These are phyloP conservation scores for Mamestra brassicae DNA, from an alignment of 2,888 invertebrate genomes.

Conservation along the genomic window DNA sequence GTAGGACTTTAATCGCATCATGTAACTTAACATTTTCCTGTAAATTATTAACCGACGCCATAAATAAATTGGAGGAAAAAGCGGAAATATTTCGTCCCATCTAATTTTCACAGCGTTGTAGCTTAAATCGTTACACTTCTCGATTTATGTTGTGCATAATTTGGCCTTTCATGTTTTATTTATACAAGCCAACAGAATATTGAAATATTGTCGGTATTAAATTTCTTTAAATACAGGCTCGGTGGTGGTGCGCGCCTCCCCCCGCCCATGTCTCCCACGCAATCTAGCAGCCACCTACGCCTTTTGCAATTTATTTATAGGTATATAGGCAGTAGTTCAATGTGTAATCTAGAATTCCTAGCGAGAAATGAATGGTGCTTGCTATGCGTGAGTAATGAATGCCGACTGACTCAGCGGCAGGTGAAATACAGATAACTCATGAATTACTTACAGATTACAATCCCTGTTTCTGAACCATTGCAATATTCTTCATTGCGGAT, in stretches of 20 bases:
- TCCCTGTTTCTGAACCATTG: constrained; percentile 35
- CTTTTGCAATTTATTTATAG: constrained; percentile 55
- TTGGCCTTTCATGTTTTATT: constrained; percentile 59
- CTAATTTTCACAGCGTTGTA: constrained; percentile 37
- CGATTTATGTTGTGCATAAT: constrained; percentile 54
- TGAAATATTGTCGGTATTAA: constrained; percentile 57
- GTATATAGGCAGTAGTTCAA: constrained; percentile 44
- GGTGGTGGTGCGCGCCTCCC: constrained; percentile 30
- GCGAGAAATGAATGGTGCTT: constrained; percentile 53
- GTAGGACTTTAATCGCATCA: constrained; percentile 20
- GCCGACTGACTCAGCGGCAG: constrained; percentile 57
- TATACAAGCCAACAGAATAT: constrained; percentile 51
- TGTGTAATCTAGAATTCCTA: constrained; percentile 58
- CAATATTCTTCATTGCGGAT: constrained; percentile 48
- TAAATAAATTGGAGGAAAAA: constrained; percentile 40
- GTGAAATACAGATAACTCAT: constrained; percentile 45
- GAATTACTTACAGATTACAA: constrained; percentile 63
- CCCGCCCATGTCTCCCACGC: constrained; percentile 56
- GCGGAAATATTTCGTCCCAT: constrained; percentile 31
- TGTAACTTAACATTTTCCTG: constrained; percentile 30
- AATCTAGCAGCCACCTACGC: constrained; percentile 51
- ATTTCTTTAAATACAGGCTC: constrained; percentile 62
- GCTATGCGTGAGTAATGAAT: constrained; percentile 59
- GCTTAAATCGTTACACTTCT: constrained; percentile 47
- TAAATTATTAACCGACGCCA: constrained; percentile 35